A percentile compares a stretch with the other conserved stretches of the same genome.
Evolutionary conservation across 2,113 vertebrate genomes (phyloP).

Genomic region (Psilopogon haemacephalus): DNA sequence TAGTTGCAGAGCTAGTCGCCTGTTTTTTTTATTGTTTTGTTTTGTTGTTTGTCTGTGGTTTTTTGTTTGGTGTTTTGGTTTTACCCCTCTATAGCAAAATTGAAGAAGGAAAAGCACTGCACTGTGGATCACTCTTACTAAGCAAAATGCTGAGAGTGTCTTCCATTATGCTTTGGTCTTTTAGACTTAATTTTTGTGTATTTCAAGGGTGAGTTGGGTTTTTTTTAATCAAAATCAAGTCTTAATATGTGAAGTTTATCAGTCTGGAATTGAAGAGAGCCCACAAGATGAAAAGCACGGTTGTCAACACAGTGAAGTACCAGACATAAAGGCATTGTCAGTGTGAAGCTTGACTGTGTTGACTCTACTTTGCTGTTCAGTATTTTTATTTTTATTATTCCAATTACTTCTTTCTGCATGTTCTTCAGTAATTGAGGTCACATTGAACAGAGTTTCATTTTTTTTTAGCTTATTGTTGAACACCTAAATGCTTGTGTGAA

Average conservation of each 20-base stretch:
- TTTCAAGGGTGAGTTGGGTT: conserved; percentile 1
- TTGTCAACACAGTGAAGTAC: not conserved
- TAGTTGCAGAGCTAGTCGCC: conserved; percentile 8
- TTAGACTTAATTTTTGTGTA: not conserved
- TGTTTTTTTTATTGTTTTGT: not conserved
- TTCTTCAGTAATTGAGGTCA: not conserved
- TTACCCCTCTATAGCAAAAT: not conserved
- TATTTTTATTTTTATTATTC: not conserved
- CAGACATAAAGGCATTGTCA: not conserved
- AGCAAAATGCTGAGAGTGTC: not conserved
- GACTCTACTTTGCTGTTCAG: not conserved
- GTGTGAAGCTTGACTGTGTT: not conserved
- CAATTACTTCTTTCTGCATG: not conserved
- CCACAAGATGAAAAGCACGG: not conserved
- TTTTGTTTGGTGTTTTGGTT: not conserved
- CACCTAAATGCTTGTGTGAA: not conserved
- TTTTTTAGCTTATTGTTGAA: not conserved
- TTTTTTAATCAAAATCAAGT: not conserved
- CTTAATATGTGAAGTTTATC: not conserved
- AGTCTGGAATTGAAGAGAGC: not conserved
- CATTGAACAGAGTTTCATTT: not conserved
- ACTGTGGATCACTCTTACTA: not conserved
- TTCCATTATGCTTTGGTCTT: not conserved
- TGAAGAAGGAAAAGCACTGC: conserved; percentile 38
- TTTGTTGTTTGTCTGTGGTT: not conserved